Conservation (phyloP, 1,140 invertebrate genomes). For the Drusus annulatus region DNA sequence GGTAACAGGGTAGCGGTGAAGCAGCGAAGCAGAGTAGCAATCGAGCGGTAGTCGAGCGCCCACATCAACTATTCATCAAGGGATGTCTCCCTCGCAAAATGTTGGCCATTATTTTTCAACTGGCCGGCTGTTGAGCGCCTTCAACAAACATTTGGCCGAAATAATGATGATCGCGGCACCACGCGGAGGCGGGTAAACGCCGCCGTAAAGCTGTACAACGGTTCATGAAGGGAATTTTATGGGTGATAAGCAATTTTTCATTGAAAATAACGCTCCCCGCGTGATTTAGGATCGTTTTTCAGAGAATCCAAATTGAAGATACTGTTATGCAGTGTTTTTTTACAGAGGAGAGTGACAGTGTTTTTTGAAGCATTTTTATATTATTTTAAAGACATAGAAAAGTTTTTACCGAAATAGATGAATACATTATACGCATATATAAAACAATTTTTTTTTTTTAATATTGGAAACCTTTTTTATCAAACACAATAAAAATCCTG, state of each 20-base stretch:
- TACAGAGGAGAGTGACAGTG: no score
- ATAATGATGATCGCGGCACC: constrained; percentile 35
- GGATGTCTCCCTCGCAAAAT: constrained; percentile 34
- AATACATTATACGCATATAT: no score
- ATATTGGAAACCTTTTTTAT: no score
- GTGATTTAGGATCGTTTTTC: neutral
- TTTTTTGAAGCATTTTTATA: no score
- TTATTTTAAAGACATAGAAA: no score
- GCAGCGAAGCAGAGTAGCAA: no score
- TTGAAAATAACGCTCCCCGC: constrained; percentile 4
- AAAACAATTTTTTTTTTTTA: no score
- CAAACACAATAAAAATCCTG: no score
- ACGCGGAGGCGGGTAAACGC: constrained; percentile 6
- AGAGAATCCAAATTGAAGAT: no score
- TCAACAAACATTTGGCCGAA: constrained; percentile 30
- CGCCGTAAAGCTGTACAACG: constrained; percentile 3
- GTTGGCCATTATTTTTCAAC: constrained; percentile 31
- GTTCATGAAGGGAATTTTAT: constrained; percentile 23
- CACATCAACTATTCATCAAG: constrained; percentile 34
- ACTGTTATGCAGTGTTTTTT: no score
- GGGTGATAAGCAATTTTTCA: constrained; percentile 21
- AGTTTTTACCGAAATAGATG: no score
- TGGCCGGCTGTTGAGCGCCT: constrained; percentile 18
- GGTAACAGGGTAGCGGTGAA: no score
- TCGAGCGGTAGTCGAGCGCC: neutral